Conservation (phyloP, 2,113 vertebrate genomes). For the Numenius arquata region DNA sequence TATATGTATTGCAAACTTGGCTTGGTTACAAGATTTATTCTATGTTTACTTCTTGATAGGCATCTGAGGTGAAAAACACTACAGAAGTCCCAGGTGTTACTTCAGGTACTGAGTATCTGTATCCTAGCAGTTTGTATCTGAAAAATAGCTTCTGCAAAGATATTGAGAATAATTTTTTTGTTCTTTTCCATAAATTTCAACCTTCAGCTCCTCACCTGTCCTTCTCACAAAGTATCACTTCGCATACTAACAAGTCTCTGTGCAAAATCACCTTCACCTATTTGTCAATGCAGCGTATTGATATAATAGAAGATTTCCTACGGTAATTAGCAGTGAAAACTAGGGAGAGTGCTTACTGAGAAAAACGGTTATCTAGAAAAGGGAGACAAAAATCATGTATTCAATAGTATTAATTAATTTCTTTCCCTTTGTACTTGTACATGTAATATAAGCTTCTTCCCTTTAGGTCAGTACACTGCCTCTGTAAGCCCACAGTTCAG, state of each 20-base stretch:
- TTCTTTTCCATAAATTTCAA: background rate
- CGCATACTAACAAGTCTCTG: background rate
- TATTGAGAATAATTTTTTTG: background rate
- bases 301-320: background rate
- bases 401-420: background rate
- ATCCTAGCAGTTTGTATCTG: background rate
- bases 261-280: background rate
- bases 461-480: background rate
- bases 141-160: background rate
- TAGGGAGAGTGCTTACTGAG: background rate
- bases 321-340: background rate
- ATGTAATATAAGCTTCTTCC: background rate
- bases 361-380: background rate
- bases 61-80: background rate
- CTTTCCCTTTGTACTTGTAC: background rate
- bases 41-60: conserved; percentile 43
- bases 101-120: background rate
- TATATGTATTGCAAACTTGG: conserved; percentile 34
- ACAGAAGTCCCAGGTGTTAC: background rate
- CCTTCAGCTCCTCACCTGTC: background rate
- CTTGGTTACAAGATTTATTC: conserved; percentile 69
- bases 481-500: background rate
- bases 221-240: background rate
- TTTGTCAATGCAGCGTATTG: background rate
- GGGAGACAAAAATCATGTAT: accelerated